phyloP scores from a whole-genome alignment of 2,888 invertebrate species.

The Acanthosepion pharaonis region DNA sequence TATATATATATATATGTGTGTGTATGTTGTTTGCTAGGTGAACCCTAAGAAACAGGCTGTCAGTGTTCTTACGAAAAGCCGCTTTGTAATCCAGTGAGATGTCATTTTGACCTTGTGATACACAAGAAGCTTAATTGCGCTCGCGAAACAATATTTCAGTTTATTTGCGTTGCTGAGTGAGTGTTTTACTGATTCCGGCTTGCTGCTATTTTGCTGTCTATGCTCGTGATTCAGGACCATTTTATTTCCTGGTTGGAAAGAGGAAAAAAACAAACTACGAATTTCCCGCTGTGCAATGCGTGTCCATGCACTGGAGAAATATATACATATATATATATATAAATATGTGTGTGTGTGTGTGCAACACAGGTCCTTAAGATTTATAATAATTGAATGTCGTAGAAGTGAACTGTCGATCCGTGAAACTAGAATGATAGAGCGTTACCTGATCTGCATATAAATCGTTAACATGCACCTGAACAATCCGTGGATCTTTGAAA shows the following conservation, averaged over 20 bases:
- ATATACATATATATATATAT: too few relatives aligned
- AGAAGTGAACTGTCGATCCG: neutral
- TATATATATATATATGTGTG: neutral
- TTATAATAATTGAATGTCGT: neutral
- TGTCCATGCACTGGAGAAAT: too few relatives aligned
- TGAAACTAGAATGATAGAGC: neutral
- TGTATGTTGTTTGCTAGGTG: neutral
- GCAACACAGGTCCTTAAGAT: neutral
- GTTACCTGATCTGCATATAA: neutral
- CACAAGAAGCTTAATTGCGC: constrained; percentile 8
- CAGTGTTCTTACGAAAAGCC: neutral
- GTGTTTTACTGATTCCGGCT: neutral
- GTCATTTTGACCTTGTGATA: neutral
- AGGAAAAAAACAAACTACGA: neutral
- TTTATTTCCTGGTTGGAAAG: neutral
- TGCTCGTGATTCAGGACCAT: neutral
- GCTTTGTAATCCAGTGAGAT: neutral
- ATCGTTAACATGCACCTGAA: neutral
- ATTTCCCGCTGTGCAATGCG: neutral
- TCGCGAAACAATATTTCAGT: neutral
- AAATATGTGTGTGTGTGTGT: too few relatives aligned
- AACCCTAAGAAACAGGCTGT: neutral
- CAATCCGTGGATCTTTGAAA: neutral
- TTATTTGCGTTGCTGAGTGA: too few relatives aligned
- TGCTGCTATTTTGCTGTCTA: neutral